Conservation (phyloP, 1,140 invertebrate species). For the Helicorthomorpha holstii region DNA sequence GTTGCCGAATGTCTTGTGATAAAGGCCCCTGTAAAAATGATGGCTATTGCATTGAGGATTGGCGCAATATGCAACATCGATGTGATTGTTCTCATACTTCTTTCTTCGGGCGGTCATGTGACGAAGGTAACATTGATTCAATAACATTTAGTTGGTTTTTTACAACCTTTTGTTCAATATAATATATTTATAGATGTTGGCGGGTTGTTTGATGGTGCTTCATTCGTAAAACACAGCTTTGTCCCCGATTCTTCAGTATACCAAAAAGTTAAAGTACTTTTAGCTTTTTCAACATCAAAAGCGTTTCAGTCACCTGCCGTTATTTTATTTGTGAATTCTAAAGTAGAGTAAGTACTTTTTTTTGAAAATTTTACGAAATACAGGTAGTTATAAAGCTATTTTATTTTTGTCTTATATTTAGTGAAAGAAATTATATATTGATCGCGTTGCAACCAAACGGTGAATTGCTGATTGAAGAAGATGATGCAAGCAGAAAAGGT, state of each 20-base stretch:
- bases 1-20: slow-evolving; percentile 79
- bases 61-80: slow-evolving; percentile 57
- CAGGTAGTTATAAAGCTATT: background rate
- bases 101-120: slow-evolving; percentile 58
- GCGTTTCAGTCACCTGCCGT: slow-evolving; percentile 52
- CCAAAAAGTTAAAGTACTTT: slow-evolving; percentile 31
- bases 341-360: slow-evolving; percentile 44
- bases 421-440: slow-evolving; percentile 38
- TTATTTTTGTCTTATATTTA: background rate
- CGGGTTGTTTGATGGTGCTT: slow-evolving; percentile 70
- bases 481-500: slow-evolving; percentile 27
- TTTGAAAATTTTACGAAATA: background rate
- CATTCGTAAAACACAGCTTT: slow-evolving; percentile 57
- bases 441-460: slow-evolving; percentile 62
- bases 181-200: slow-evolving; percentile 60
- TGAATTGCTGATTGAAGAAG: slow-evolving; percentile 65
- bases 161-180: background rate
- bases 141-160: slow-evolving; percentile 1
- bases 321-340: slow-evolving; percentile 56
- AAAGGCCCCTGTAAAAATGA: slow-evolving; percentile 68
- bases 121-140: slow-evolving; percentile 29
- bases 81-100: slow-evolving; percentile 79
- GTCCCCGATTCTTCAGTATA: slow-evolving; percentile 45
- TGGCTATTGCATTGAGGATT: slow-evolving; percentile 71
- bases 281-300: slow-evolving; percentile 55